phyloP scores from a whole-genome alignment of 2,797 vertebrate genomes.

The Hapalemur alaotrensis region DNA sequence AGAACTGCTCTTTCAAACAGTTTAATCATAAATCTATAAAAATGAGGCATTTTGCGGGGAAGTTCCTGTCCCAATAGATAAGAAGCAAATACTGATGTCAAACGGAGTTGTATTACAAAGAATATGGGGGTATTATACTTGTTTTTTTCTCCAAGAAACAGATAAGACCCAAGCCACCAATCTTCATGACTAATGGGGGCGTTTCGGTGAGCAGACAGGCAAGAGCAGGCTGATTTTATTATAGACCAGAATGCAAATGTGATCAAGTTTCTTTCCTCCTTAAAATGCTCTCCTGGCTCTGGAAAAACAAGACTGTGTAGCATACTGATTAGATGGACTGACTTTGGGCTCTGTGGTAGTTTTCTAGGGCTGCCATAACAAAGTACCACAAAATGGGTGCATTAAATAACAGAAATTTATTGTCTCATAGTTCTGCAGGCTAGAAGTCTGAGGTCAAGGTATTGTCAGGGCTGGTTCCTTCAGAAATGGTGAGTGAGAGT shows the following conservation, averaged over 20 bases:
- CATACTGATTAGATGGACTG: neutral
- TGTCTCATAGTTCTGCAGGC: neutral
- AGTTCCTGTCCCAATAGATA: constrained; percentile 11
- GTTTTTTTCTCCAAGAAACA: neutral
- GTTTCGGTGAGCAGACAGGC: neutral
- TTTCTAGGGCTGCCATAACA: neutral
- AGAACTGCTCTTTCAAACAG: constrained; percentile 12
- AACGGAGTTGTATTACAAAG: neutral
- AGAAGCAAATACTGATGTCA: neutral
- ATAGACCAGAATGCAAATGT: neutral
- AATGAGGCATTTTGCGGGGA: constrained; percentile 37
- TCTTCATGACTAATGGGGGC: neutral
- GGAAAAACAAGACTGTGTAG: neutral
- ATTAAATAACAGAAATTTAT: neutral
- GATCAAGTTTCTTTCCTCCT: neutral
- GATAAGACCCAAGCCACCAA: neutral
- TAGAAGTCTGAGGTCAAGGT: neutral
- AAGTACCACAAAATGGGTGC: neutral
- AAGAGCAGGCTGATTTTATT: neutral
- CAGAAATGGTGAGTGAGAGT: neutral
- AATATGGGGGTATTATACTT: neutral
- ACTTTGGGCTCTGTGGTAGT: neutral
- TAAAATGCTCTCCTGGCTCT: neutral
- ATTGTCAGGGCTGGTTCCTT: neutral
- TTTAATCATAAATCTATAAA: constrained; percentile 60